Evolutionary conservation across 2,797 vertebrate species (phyloP).

Genomic region (Hylomyscus alleni): DNA sequence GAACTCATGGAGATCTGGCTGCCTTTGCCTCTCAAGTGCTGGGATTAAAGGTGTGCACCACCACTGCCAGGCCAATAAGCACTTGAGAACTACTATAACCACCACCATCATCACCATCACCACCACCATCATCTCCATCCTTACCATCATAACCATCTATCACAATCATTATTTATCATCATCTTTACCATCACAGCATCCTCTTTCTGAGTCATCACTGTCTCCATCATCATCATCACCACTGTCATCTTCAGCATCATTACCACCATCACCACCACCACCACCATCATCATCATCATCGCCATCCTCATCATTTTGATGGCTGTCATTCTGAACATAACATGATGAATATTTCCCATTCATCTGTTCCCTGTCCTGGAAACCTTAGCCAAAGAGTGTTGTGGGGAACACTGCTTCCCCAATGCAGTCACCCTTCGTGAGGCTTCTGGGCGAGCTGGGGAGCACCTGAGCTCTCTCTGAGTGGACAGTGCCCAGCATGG

Average conservation of each 20-base stretch:
- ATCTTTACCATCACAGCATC: neutral
- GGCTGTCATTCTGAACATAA: neutral
- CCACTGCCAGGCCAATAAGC: neutral
- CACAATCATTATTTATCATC: neutral
- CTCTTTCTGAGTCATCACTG: no score
- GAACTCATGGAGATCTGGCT: no score
- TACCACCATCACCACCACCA: neutral
- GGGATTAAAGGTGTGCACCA: neutral
- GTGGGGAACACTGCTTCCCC: neutral
- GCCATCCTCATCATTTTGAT: neutral
- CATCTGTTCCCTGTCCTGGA: neutral
- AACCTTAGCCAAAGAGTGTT: fast-evolving
- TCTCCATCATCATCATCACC: no score
- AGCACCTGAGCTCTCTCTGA: neutral
- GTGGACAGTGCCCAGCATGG: fast-evolving
- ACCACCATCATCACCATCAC: neutral
- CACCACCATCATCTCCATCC: neutral
- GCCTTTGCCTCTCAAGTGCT: no score
- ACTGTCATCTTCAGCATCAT: no score
- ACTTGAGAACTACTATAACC: neutral
- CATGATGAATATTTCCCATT: neutral
- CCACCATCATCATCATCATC: neutral
- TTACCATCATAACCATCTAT: no score
- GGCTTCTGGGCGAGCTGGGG: fast-evolving
- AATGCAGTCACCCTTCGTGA: neutral